These are phyloP conservation scores for Perithous albicinctus DNA, from an alignment of 2,888 invertebrate genomes.

Conservation along the genomic window DNA sequence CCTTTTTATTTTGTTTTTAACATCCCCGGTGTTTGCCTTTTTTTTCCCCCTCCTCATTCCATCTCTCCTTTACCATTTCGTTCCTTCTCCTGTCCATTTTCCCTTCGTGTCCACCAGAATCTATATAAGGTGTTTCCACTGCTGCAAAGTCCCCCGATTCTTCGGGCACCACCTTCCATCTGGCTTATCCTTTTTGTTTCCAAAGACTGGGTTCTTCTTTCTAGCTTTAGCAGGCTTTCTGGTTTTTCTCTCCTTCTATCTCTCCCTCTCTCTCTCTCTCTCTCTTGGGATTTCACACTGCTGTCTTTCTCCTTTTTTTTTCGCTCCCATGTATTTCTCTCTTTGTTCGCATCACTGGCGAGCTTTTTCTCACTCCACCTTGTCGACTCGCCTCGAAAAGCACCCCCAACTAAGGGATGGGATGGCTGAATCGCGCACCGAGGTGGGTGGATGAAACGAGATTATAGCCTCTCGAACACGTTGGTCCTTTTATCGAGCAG, in stretches of 20 bases:
- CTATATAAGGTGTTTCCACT: background rate
- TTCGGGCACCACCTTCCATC: constrained; percentile 23
- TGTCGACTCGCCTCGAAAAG: background rate
- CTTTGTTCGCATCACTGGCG: constrained; percentile 10
- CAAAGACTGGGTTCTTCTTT: background rate
- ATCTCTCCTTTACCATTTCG: background rate
- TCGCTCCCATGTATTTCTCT: background rate
- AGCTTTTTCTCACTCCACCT: background rate
- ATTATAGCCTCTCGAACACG: constrained; percentile 51
- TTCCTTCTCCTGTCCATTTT: constrained; percentile 9
- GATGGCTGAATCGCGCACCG: constrained; percentile 25
- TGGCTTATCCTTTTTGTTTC: constrained; percentile 40
- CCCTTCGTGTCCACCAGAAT: constrained; percentile 7
- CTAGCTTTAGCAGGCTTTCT: constrained; percentile 29
- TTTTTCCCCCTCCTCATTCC: too few relatives aligned
- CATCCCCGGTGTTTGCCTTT: constrained; percentile 33
- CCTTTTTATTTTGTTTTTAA: constrained; percentile 27
- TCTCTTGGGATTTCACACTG: constrained; percentile 54
- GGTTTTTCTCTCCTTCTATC: too few relatives aligned
- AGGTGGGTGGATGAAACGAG: constrained; percentile 43
- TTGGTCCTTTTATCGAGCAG: constrained; percentile 33
- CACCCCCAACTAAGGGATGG: background rate
- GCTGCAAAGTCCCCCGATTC: constrained; percentile 32
- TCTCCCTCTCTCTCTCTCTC: too few relatives aligned
- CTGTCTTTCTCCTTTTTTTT: constrained; percentile 10